Evolutionary conservation across 2,888 invertebrate genomes (phyloP).

Genomic region (Falcaria lacertinaria): DNA sequence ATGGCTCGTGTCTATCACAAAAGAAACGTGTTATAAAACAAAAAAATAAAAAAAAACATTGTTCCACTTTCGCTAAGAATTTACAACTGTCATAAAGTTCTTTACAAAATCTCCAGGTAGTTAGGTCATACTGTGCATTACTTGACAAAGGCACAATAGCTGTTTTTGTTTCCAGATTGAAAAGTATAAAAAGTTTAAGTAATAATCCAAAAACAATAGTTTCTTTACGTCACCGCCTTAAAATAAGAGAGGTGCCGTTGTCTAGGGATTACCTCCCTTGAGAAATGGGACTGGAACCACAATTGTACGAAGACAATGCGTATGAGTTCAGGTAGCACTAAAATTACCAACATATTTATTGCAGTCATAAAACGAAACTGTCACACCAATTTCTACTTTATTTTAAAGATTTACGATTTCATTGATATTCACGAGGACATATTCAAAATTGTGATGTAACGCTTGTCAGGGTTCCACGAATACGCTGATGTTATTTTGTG

Average conservation of each 20-base stretch:
- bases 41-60: constrained; percentile 17
- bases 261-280: constrained; percentile 60
- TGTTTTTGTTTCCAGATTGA: constrained; percentile 35
- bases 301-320: constrained; percentile 60
- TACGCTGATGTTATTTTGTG: constrained; percentile 30
- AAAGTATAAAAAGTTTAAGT: constrained; percentile 11
- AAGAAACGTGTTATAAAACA: constrained; percentile 8
- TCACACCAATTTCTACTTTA: constrained; percentile 21
- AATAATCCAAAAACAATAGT: constrained; percentile 15
- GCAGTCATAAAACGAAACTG: constrained; percentile 11
- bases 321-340: constrained; percentile 65
- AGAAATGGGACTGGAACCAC: constrained; percentile 47
- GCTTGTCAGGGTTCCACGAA: constrained; percentile 39
- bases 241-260: constrained; percentile 65
- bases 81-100: constrained; percentile 31
- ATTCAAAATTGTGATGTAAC: constrained; percentile 12
- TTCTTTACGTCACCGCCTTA: constrained; percentile 62
- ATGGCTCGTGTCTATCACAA: constrained; percentile 32
- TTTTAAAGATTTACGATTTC: constrained; percentile 3
- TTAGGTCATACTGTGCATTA: constrained; percentile 18
- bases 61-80: constrained; percentile 29
- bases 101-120: constrained; percentile 25
- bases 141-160: constrained; percentile 31
- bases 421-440: constrained; percentile 4
- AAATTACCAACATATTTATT: constrained; percentile 32